Evolutionary conservation across 2,113 vertebrate genomes (phyloP).

Genomic region (Menidia beryllina): DNA sequence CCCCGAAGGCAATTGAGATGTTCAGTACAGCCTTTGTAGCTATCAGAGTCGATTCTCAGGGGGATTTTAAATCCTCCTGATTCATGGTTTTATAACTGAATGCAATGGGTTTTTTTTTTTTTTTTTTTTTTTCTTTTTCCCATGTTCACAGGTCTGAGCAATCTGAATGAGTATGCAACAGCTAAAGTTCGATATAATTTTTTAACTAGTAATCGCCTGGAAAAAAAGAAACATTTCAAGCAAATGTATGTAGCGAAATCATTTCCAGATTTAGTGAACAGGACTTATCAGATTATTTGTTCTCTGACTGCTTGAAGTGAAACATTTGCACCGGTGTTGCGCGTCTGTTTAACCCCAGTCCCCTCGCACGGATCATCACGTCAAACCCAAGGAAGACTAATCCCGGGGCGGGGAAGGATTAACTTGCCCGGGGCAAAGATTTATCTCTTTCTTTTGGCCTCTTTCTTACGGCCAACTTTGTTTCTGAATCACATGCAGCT

Average conservation of each 20-base stretch:
- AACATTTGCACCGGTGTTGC: neutral
- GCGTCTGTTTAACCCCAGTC: neutral
- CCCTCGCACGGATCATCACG: neutral
- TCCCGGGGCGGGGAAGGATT: neutral
- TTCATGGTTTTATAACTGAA: conserved; percentile 26
- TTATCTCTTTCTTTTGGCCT: neutral
- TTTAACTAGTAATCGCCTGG: neutral
- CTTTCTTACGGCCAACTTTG: neutral
- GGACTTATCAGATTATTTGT: no score
- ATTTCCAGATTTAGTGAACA: neutral
- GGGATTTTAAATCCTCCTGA: conserved; percentile 39
- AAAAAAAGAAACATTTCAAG: neutral
- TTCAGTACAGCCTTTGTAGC: conserved; percentile 60
- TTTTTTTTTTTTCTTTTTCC: neutral
- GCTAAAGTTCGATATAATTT: neutral
- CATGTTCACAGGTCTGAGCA: neutral
- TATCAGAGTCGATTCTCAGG: conserved; percentile 52
- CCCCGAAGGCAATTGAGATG: conserved; percentile 58
- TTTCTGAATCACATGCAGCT: neutral
- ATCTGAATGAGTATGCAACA: conserved; percentile 8
- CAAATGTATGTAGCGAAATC: neutral
- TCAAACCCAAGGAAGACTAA: neutral
- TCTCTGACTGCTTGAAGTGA: no score
- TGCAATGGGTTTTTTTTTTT: neutral
- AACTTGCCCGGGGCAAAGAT: conserved; percentile 2